Evolutionary conservation across 2,888 invertebrate species (phyloP).

Genomic region (Drosophila neotestacea): DNA sequence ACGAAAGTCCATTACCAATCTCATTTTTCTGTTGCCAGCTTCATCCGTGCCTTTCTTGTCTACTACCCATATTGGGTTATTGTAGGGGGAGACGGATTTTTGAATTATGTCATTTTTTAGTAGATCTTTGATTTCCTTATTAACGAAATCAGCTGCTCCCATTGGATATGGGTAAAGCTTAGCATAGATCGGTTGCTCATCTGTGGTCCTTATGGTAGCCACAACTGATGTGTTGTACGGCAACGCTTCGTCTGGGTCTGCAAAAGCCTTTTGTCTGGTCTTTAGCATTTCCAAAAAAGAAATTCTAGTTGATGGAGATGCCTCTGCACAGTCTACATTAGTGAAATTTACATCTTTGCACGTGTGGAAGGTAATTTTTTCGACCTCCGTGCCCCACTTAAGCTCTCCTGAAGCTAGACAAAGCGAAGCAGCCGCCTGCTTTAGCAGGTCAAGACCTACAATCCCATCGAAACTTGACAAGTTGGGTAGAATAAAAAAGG

Average conservation of each 20-base stretch:
- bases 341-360: conserved; percentile 21
- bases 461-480: conserved; percentile 19
- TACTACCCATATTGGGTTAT: too few species aligned
- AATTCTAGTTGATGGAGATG: background rate
- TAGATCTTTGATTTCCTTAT: conserved; percentile 7
- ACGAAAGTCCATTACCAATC: too few species aligned
- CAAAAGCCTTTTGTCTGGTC: conserved; percentile 6
- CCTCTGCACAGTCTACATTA: conserved; percentile 8
- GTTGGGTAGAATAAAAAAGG: conserved; percentile 13
- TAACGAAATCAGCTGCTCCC: conserved; percentile 19
- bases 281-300: conserved; percentile 10
- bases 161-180: conserved; percentile 20
- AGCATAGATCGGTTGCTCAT: conserved; percentile 11
- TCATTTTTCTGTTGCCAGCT: too few species aligned
- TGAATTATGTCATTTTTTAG: conserved; percentile 7
- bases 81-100: too few species aligned
- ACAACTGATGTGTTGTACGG: conserved; percentile 12
- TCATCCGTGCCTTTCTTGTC: too few species aligned
- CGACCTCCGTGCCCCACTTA: conserved; percentile 20
- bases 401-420: conserved; percentile 17
- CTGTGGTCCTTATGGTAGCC: background rate
- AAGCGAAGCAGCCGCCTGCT: conserved; percentile 12
- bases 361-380: conserved; percentile 11
- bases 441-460: conserved; percentile 15
- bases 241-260: conserved; percentile 17